These are phyloP conservation scores for Aculops lycopersici DNA, from an alignment of 1,140 invertebrate species.

Conservation along the genomic window DNA sequence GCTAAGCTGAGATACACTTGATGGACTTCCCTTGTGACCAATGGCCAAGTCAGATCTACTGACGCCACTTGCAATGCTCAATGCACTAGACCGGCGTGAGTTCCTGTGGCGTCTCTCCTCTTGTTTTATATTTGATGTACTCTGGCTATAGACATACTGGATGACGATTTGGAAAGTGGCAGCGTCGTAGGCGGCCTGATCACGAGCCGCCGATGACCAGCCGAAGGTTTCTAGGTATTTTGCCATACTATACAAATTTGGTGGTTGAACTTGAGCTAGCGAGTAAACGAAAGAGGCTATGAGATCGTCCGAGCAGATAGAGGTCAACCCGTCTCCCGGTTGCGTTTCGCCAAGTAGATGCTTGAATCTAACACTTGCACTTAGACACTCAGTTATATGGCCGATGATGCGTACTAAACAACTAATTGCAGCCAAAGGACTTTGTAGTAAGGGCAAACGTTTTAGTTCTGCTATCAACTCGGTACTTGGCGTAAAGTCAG, in stretches of 20 bases:
- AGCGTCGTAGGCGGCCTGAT: not conserved
- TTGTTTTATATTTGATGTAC: too few relatives aligned
- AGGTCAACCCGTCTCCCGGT: not conserved
- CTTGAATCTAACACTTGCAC: not conserved
- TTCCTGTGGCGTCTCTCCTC: too few relatives aligned
- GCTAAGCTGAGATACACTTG: too few relatives aligned
- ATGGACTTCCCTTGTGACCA: too few relatives aligned
- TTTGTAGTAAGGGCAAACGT: not conserved
- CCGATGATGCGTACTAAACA: not conserved
- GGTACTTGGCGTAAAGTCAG: not conserved
- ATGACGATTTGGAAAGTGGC: not conserved
- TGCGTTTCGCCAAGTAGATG: too few relatives aligned
- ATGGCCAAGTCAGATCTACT: too few relatives aligned
- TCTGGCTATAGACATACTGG: too few relatives aligned
- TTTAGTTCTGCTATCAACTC: not conserved
- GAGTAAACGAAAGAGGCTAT: not conserved
- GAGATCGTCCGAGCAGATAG: not conserved
- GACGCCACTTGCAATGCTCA: too few relatives aligned
- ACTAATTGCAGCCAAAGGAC: not conserved
- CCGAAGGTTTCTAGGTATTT: not conserved
- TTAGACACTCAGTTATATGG: not conserved
- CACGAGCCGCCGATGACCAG: not conserved
- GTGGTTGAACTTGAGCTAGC: not conserved
- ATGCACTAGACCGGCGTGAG: too few relatives aligned
- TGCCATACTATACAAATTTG: not conserved